These are phyloP conservation scores for Drosophila cracens DNA, from an alignment of 2,888 invertebrate species.

Conservation along the genomic window DNA sequence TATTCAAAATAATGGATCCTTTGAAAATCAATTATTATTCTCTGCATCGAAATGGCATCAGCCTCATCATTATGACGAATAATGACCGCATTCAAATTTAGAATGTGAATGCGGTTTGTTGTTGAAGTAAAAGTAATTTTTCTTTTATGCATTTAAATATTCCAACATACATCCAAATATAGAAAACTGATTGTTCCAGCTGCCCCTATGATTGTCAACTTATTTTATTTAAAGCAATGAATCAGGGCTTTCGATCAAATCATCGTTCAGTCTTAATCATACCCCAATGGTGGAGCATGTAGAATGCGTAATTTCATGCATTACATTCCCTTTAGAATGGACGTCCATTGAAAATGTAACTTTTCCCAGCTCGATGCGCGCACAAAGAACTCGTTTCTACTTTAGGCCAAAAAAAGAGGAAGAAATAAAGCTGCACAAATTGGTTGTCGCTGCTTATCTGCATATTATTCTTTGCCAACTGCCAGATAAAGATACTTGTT, in stretches of 20 bases:
- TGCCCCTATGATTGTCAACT: neutral
- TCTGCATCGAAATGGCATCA: neutral
- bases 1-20: neutral
- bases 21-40: no score
- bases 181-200: neutral
- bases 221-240: neutral
- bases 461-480: slow-evolving; percentile 1
- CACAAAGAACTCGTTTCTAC: neutral
- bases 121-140: neutral
- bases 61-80: no score
- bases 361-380: neutral
- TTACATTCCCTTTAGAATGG: neutral
- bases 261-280: neutral
- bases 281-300: neutral
- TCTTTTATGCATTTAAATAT: neutral
- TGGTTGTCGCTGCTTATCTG: slow-evolving; percentile 2
- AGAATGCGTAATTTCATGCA: neutral
- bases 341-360: neutral
- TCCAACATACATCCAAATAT: neutral
- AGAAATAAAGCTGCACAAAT: neutral
- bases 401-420: neutral
- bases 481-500: neutral
- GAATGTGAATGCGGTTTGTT: neutral
- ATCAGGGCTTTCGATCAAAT: neutral
- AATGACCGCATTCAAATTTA: neutral